Base-by-base conservation (phyloP, 1,140 invertebrate genomes). In the Coenobita brevimanus region DNA sequence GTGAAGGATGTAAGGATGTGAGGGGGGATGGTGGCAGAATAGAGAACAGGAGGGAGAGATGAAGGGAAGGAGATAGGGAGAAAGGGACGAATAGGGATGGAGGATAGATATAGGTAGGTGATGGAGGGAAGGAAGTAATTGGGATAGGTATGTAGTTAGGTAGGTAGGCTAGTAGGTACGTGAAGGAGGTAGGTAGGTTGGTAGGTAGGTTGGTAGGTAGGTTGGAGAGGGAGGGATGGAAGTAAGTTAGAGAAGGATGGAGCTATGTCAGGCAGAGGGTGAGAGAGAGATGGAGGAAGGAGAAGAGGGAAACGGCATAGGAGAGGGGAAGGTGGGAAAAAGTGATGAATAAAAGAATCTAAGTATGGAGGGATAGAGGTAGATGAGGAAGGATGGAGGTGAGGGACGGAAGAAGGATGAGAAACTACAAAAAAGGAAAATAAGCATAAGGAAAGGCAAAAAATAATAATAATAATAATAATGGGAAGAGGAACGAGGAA, bases 261-360 rank as follows among this genome's bases (percentile, higher is more conserved):
- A 50, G 17, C 46, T 50, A 17, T 8, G 46, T 8, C 6, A 50
- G 46, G 17, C 1, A 38, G 38, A 30, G 67, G 30, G 33, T 1
- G 33, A 33, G 67, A 33, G 36, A 43, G 36, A 24, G 71, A 75
- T 30, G 38, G 36, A 41, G 69, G 21, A 21, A 69, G 69, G 17
- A n/a, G 4, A 67, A 43, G 79, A 38, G 78, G 57, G 73, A 46
- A 38, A 76, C 33, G 43, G 46, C 24, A 76, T 30, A 76, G 73
- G 38, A 46, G 73, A 41, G 69, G n/a, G 10, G 38, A n/a, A 24
- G 69, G 73, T 24, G 73, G 43, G 73, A 76, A 43, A 46, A 43
- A 46, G 43, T 24, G 38, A 46, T 30, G 21, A 38, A 41, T 8
- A 38, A n/a, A 24, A 38, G 0, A 21, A 78, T 3, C 3, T 2